phyloP scores from a whole-genome alignment of 2,797 vertebrate genomes.

The Danio choprae region DNA sequence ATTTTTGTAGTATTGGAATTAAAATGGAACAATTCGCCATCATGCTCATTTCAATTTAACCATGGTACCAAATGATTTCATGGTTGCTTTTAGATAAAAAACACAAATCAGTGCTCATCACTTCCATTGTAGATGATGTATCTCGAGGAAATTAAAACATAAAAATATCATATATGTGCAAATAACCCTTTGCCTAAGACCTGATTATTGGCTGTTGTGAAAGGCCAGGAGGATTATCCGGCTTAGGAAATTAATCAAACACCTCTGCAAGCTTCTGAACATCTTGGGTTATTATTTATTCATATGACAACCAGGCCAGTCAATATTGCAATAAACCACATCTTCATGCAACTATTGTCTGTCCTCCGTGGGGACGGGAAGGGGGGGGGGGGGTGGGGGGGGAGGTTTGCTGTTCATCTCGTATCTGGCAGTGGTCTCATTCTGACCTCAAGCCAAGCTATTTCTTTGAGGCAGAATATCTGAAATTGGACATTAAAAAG shows the following conservation, averaged over 20 bases:
- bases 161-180: slow-evolving; percentile 17
- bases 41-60: too few relatives aligned
- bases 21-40: too few relatives aligned
- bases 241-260: slow-evolving; percentile 47
- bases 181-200: slow-evolving; percentile 14
- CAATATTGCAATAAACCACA: slow-evolving; percentile 51
- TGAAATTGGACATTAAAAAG: slow-evolving; percentile 32
- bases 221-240: slow-evolving; percentile 40
- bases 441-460: slow-evolving; percentile 52
- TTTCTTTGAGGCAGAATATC: slow-evolving; percentile 36
- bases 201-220: slow-evolving; percentile 21
- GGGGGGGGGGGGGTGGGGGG: neutral
- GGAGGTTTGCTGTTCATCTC: slow-evolving; percentile 13
- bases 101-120: neutral
- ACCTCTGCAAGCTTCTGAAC: slow-evolving; percentile 38
- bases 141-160: neutral
- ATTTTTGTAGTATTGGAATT: too few relatives aligned
- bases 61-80: too few relatives aligned
- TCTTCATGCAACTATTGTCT: slow-evolving; percentile 36
- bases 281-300: slow-evolving; percentile 38
- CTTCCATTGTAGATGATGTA: neutral
- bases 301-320: slow-evolving; percentile 49
- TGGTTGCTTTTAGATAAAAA: neutral
- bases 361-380: neutral
- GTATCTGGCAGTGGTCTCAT: slow-evolving; percentile 31